A percentile compares a stretch with the other conserved stretches of the same genome.
Conservation (phyloP, 2,888 invertebrate species). For the Plutella xylostella region DNA sequence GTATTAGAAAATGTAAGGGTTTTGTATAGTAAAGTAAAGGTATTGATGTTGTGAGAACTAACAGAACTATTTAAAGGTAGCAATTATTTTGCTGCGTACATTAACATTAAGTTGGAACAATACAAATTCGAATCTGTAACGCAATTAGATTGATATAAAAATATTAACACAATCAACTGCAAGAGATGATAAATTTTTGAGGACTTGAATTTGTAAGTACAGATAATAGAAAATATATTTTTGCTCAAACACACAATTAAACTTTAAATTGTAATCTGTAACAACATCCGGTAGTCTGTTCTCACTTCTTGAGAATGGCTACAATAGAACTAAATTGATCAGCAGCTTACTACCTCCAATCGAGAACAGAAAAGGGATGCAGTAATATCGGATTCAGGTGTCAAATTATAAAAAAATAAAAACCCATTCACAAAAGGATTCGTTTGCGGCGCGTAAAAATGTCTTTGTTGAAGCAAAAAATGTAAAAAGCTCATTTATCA, state of each 20-base stretch:
- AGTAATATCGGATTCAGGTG: conserved; percentile 47
- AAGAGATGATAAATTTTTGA: too few species aligned
- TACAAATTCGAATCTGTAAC: too few species aligned
- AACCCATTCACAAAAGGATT: conserved; percentile 40
- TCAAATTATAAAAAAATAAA: conserved; percentile 45
- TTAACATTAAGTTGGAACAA: too few species aligned
- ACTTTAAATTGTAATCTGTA: conserved; percentile 6
- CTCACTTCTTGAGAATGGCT: conserved; percentile 22
- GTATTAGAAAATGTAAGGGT: background rate
- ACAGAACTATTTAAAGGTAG: too few species aligned
- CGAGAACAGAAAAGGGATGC: conserved; percentile 33
- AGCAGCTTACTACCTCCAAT: conserved; percentile 30
- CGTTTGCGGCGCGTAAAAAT: conserved; percentile 56
- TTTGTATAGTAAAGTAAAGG: background rate
- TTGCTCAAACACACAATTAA: too few species aligned
- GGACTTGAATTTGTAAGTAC: too few species aligned
- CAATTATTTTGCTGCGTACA: too few species aligned
- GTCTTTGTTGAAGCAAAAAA: conserved; percentile 26
- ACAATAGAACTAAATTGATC: conserved; percentile 51
- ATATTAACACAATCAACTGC: too few species aligned
- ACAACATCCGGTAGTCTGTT: conserved; percentile 34
- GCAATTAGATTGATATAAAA: too few species aligned
- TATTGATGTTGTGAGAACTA: conserved; percentile 10
- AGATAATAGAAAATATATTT: too few species aligned
- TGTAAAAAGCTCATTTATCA: conserved; percentile 20